Conservation (phyloP, 2,113 vertebrate species). For the Megaceryle maxima region DNA sequence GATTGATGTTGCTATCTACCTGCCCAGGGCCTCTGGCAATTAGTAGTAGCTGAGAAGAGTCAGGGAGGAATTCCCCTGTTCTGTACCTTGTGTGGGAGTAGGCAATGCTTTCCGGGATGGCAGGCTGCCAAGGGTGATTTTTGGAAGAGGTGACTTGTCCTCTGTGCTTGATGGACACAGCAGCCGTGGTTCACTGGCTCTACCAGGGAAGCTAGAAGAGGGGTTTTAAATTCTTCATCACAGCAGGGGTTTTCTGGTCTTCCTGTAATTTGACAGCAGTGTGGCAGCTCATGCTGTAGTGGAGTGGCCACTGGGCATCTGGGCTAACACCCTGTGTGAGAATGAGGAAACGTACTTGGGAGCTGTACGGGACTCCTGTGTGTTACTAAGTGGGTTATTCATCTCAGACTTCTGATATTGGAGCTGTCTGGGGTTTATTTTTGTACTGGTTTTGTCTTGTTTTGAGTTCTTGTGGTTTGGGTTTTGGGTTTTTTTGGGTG, state of each 20-base stretch:
- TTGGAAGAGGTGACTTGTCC: not conserved
- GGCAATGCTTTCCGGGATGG: not conserved
- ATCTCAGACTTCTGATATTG: not conserved
- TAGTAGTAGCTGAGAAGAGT: not conserved
- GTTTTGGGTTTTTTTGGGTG: not conserved
- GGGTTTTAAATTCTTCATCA: not conserved
- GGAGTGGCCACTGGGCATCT: not conserved
- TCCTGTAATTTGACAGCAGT: rapidly evolving
- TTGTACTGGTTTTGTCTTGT: not conserved
- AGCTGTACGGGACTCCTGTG: not conserved
- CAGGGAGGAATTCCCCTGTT: not conserved
- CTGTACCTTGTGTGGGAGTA: not conserved
- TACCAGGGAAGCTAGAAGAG: not conserved
- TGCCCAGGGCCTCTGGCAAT: not conserved
- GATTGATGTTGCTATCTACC: not conserved
- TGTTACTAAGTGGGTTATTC: not conserved
- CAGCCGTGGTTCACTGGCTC: not conserved
- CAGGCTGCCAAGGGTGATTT: not conserved
- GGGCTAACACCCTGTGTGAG: not conserved
- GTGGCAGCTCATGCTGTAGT: not conserved
- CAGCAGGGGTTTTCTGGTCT: not conserved
- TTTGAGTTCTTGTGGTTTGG: not conserved
- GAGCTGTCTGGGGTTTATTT: not conserved
- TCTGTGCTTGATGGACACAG: not conserved
- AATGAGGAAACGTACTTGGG: not conserved